Conservation (phyloP, 2,113 vertebrate genomes). For the Cygnus atratus region DNA sequence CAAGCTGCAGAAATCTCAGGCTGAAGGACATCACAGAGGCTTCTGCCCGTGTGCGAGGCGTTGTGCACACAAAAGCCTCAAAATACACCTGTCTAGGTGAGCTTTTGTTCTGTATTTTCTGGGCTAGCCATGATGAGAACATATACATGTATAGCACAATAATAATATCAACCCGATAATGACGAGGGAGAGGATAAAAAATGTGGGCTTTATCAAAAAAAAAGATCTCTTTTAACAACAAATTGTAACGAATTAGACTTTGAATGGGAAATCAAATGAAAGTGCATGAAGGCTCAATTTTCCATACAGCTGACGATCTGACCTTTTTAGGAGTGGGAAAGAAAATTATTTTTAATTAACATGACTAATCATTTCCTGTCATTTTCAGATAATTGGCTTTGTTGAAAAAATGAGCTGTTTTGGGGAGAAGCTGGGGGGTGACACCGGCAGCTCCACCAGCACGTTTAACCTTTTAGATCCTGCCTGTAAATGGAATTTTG, state of each 20-base stretch:
- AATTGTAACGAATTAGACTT: conserved; percentile 77
- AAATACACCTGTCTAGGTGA: neutral
- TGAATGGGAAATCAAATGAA: conserved; percentile 74
- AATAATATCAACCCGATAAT: conserved; percentile 21
- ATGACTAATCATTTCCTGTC: conserved; percentile 75
- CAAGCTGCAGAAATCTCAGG: neutral
- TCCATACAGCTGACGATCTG: conserved; percentile 71
- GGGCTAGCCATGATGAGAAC: neutral
- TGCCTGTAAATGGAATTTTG: neutral
- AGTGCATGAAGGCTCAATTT: conserved; percentile 74
- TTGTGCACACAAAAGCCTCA: neutral
- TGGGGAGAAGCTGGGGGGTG: neutral
- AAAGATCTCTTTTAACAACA: conserved; percentile 66
- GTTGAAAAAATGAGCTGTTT: conserved; percentile 32
- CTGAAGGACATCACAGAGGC: neutral
- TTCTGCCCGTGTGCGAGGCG: neutral
- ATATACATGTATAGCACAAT: neutral
- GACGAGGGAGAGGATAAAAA: conserved; percentile 45
- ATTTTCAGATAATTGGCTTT: conserved; percentile 70
- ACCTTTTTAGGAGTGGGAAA: conserved; percentile 71
- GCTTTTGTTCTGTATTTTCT: neutral
- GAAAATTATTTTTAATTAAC: conserved; percentile 80
- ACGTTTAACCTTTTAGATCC: conserved; percentile 16
- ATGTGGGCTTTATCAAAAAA: conserved; percentile 43
- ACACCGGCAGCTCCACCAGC: neutral